Percentiles rank a stretch among this genome's conserved stretches.
Conservation (phyloP, 2,113 vertebrate species). For the Callithrix jacchus region DNA sequence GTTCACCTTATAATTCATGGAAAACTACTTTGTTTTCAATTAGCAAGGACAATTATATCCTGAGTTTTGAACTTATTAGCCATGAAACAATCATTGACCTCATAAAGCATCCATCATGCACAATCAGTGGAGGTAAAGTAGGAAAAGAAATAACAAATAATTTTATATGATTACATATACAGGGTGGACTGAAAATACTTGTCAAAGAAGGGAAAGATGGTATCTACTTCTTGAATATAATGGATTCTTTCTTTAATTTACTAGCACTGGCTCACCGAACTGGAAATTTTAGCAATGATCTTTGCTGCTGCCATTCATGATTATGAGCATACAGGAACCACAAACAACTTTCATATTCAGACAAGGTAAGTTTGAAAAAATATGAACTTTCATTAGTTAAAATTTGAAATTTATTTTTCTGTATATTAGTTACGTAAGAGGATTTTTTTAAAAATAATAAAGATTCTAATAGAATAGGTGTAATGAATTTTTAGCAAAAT, state of each 20-base stretch:
- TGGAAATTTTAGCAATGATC: conserved; percentile 99
- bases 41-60: neutral
- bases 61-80: neutral
- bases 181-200: neutral
- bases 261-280: conserved; percentile 98
- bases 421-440: neutral
- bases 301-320: conserved; percentile 98
- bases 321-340: conserved; percentile 98
- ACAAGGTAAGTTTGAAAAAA: conserved; percentile 87
- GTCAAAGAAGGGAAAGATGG: neutral
- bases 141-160: conserved; percentile 22
- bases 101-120: neutral
- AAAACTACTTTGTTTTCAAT: conserved; percentile 5
- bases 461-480: neutral
- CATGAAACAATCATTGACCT: neutral
- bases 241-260: conserved; percentile 72
- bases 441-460: neutral
- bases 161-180: neutral
- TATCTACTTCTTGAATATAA: conserved; percentile 14
- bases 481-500: neutral
- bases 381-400: neutral
- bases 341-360: conserved; percentile 99
- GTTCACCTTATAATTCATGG: neutral
- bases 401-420: neutral
- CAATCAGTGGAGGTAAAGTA: neutral